phyloP scores from a whole-genome alignment of 2,888 invertebrate species.

The Actias luna region DNA sequence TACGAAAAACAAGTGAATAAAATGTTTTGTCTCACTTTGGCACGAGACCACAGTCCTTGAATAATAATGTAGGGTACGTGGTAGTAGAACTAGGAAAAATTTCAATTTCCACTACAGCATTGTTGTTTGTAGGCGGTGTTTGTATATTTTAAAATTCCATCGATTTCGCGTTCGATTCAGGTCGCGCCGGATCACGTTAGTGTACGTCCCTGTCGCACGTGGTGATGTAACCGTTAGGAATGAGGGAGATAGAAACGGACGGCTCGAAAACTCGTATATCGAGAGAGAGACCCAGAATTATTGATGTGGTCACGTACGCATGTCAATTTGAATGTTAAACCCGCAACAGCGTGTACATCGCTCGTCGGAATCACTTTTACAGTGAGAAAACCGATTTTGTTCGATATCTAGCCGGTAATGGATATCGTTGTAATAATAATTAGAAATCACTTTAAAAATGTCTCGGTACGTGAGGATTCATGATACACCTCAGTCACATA shows the following conservation, averaged over 20 bases:
- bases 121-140: not conserved
- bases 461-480: not conserved
- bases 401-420: not conserved
- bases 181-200: not conserved
- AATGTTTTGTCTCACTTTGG: too few species aligned
- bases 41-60: too few species aligned
- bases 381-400: not conserved
- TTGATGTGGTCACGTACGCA: conserved; percentile 20
- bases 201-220: not conserved
- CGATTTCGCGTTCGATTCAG: conserved; percentile 14
- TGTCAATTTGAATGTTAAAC: not conserved
- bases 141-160: conserved; percentile 10
- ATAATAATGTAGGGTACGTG: not conserved
- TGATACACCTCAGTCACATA: too few species aligned
- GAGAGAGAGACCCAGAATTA: conserved; percentile 12
- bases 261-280: conserved; percentile 3
- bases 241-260: conserved; percentile 1
- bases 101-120: not conserved
- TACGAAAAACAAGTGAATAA: too few species aligned
- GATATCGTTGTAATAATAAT: not conserved
- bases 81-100: not conserved
- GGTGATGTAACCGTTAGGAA: not conserved
- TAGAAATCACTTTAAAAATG: not conserved
- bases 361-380: not conserved
- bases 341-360: not conserved